Evolutionary conservation across 2,113 vertebrate genomes (phyloP).

Genomic region (Neogale vison): DNA sequence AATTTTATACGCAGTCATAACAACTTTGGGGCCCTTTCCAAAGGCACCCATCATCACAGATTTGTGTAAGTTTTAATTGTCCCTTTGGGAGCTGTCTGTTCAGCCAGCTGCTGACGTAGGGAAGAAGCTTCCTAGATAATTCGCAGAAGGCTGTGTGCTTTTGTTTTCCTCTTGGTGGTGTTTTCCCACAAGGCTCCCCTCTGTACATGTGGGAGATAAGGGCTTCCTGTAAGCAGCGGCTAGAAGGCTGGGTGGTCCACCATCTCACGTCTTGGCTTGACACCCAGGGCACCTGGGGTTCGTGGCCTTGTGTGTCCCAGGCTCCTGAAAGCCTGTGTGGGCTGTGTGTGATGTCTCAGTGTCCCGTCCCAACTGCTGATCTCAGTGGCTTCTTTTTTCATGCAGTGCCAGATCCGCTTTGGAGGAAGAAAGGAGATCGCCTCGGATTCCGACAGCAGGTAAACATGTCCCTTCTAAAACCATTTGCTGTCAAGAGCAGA

Average conservation of each 20-base stretch:
- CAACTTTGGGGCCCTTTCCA: neutral
- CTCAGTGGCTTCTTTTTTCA: constrained; percentile 54
- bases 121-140: neutral
- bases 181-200: neutral
- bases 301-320: neutral
- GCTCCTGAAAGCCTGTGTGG: neutral
- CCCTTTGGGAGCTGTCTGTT: neutral
- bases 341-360: neutral
- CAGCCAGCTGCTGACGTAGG: neutral
- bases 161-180: neutral
- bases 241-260: neutral
- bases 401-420: constrained; percentile 98
- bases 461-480: constrained; percentile 39
- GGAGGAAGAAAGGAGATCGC: constrained; percentile 99
- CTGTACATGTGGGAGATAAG: neutral
- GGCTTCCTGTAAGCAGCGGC: neutral
- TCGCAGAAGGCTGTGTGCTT: neutral
- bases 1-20: neutral
- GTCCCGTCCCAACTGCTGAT: neutral
- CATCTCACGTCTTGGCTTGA: neutral
- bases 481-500: neutral
- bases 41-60: neutral
- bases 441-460: constrained; percentile 99
- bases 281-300: neutral
- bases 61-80: neutral